phyloP scores from a whole-genome alignment of 2,888 invertebrate species.

The Leucophora obtusa region DNA sequence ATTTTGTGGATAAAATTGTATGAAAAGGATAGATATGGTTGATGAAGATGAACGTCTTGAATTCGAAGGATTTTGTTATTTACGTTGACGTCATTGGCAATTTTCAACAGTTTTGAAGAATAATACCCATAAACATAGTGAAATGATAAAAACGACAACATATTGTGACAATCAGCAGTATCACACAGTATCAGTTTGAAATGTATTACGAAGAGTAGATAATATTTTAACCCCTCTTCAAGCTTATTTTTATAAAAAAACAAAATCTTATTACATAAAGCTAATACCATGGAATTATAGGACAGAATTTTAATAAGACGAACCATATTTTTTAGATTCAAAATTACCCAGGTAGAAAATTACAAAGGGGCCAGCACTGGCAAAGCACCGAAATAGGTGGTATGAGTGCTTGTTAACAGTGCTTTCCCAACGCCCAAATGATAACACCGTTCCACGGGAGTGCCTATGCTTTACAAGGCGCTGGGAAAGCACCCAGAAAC shows the following conservation, averaged over 20 bases:
- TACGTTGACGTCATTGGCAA: slow-evolving; percentile 23
- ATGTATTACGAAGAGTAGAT: slow-evolving; percentile 35
- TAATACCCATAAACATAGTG: slow-evolving; percentile 8
- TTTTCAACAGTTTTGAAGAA: slow-evolving; percentile 13
- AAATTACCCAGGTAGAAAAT: no score
- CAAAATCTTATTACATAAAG: slow-evolving; percentile 23
- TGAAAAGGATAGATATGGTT: background rate
- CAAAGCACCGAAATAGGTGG: no score
- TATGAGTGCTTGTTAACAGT: no score
- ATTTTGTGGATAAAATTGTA: background rate
- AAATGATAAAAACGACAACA: slow-evolving; percentile 29
- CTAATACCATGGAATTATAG: background rate
- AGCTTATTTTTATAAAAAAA: slow-evolving; percentile 22
- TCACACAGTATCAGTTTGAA: slow-evolving; percentile 19
- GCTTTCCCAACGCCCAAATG: no score
- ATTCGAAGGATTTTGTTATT: background rate
- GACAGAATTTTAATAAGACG: background rate
- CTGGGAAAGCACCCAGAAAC: no score
- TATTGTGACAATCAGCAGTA: slow-evolving; percentile 44
- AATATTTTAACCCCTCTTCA: slow-evolving; percentile 57
- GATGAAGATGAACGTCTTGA: slow-evolving; percentile 33
- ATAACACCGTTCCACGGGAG: no score
- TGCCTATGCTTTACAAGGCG: no score
- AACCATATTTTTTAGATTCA: no score
- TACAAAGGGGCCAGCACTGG: no score